Conservation (phyloP, 2,888 invertebrate genomes). For the Mayetiola destructor region DNA sequence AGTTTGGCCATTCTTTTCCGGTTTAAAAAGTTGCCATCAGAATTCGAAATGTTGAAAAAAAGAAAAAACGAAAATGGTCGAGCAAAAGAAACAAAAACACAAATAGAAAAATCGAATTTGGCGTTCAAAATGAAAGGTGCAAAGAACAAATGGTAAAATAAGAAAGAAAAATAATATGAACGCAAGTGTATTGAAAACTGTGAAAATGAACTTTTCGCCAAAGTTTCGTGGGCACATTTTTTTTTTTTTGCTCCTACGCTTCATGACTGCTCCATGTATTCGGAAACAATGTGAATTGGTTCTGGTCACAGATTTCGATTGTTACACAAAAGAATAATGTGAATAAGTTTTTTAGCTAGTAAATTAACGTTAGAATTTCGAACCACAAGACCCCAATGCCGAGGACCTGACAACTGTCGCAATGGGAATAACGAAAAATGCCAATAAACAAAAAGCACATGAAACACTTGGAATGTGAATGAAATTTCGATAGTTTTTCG, state of each 20-base stretch:
- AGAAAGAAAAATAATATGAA: not conserved
- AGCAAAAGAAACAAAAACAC: not conserved
- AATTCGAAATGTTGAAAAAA: no score
- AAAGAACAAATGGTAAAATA: not conserved
- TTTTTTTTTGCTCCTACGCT: no score
- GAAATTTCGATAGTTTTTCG: slow-evolving; percentile 3
- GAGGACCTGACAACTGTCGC: not conserved
- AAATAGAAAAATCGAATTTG: not conserved
- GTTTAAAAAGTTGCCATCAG: slow-evolving; percentile 1
- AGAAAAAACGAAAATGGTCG: not conserved
- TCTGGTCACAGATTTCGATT: no score
- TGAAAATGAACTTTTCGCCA: not conserved
- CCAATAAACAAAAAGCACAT: no score
- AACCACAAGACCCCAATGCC: slow-evolving; percentile 2
- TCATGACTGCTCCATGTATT: no score
- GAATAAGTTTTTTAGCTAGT: slow-evolving; percentile 2
- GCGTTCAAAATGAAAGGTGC: not conserved
- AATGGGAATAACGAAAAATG: slow-evolving; percentile 7
- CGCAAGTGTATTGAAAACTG: not conserved
- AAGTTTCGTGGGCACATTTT: no score
- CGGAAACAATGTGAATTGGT: no score
- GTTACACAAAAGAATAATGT: slow-evolving; percentile 8
- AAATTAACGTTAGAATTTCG: slow-evolving; percentile 1
- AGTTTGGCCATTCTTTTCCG: slow-evolving; percentile 5
- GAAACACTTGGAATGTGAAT: not conserved